These are phyloP conservation scores for Ephestia elutella DNA, from an alignment of 1,140 invertebrate genomes.

Conservation along the genomic window DNA sequence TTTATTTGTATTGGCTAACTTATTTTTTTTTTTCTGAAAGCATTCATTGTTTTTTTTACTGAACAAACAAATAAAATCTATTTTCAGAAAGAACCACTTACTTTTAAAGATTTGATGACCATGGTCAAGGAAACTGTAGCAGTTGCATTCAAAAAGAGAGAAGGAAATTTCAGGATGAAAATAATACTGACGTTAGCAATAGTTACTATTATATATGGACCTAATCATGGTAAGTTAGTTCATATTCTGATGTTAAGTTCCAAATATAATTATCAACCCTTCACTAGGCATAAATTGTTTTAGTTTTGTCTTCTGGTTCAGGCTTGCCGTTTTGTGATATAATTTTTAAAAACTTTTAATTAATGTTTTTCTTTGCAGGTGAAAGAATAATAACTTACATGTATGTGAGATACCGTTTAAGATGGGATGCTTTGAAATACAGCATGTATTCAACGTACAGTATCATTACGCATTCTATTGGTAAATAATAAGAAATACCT, in stretches of 20 bases:
- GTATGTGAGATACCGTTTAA: slow-evolving; percentile 56
- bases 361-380: too few relatives aligned
- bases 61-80: too few relatives aligned
- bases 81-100: slow-evolving; percentile 38
- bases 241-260: too few relatives aligned
- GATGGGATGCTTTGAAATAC: slow-evolving; percentile 63
- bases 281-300: too few relatives aligned
- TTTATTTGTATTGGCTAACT: neutral
- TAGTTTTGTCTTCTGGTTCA: too few relatives aligned
- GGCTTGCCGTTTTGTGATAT: too few relatives aligned
- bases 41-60: too few relatives aligned
- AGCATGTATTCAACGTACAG: slow-evolving; percentile 62
- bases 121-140: slow-evolving; percentile 54
- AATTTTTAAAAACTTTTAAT: too few relatives aligned
- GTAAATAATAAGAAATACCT: slow-evolving; percentile 30
- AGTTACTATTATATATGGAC: slow-evolving; percentile 60
- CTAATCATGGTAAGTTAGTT: slow-evolving; percentile 48
- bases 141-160: slow-evolving; percentile 54
- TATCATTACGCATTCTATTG: slow-evolving; percentile 55
- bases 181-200: slow-evolving; percentile 48
- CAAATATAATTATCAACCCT: too few relatives aligned
- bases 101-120: slow-evolving; percentile 30
- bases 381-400: slow-evolving; percentile 57
- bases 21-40: too few relatives aligned
- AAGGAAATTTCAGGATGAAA: slow-evolving; percentile 41